These are phyloP conservation scores for Odontocolon sp. DNA, from an alignment of 2,888 invertebrate genomes.

Conservation along the genomic window DNA sequence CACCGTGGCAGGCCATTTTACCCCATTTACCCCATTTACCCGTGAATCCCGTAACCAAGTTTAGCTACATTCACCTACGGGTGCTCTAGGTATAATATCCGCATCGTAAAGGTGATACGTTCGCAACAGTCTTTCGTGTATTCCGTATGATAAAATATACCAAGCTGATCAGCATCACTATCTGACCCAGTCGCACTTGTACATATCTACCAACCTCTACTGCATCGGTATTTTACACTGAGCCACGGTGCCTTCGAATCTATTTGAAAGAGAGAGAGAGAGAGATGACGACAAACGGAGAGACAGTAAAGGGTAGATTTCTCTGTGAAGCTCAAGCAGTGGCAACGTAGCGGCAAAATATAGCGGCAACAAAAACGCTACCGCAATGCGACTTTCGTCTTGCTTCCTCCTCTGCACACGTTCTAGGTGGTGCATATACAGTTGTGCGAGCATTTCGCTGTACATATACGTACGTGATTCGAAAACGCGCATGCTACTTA, in stretches of 20 bases:
- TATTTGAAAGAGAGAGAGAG: background rate
- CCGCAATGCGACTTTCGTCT: constrained; percentile 41
- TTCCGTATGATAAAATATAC: no score
- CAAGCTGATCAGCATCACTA: no score
- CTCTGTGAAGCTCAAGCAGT: constrained; percentile 18
- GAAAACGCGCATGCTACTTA: background rate
- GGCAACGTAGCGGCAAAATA: background rate
- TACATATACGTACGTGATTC: background rate
- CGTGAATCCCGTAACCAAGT: constrained; percentile 38
- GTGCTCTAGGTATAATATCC: background rate
- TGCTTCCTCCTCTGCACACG: constrained; percentile 15
- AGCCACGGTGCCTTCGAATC: no score
- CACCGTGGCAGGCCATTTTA: constrained; percentile 66
- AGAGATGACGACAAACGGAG: constrained; percentile 1
- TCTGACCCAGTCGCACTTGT: background rate
- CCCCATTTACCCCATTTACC: constrained; percentile 65
- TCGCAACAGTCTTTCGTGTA: background rate
- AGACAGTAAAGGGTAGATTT: constrained; percentile 6
- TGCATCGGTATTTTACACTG: no score
- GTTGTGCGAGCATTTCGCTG: background rate
- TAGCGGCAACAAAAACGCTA: background rate
- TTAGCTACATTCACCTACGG: constrained; percentile 10
- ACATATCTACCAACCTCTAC: background rate
- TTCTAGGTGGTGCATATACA: background rate
- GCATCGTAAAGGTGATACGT: background rate